Evolutionary conservation across 2,113 vertebrate species (phyloP), one percentile per base, ranked within the genome.

Genomic region (Xenopus borealis): DNA sequence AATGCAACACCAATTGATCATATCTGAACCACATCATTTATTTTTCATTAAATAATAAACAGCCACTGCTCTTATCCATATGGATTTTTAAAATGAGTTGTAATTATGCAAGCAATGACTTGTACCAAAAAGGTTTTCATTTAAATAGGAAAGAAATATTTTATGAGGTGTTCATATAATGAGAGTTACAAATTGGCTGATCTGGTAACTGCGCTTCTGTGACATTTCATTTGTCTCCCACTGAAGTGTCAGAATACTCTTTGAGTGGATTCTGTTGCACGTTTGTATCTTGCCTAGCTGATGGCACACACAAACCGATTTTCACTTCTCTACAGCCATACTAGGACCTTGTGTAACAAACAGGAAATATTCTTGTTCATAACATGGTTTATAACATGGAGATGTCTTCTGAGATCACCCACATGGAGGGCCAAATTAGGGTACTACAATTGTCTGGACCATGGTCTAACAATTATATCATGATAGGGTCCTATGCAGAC

Each of bases 1-100:
- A 52, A 50, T 12, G 45, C 19, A 16, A 52, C 65, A 52, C 13
- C 65, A 52, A 13, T 67, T 67, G n/a, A 50, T 47, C 18, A 67
- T 67, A 18, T 23, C 44, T 67, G 65, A 50, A 67, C 20, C 65
- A 47, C 46, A 67, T 72, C 71, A 72, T 72, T 66, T 72, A 72
- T 72, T 72, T 72, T 72, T 72, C 52, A 66, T 72, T 62, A 66
- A 64, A 62, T 44, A 72, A 72, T 72, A 65, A 72, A 57, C 71
- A 72, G 62, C 30, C 17, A n/a, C 27, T 47, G 11, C n/a, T 14
- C 30, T 20, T 59, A 47, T 5, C 30, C 62, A 46, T 72, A 45
- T 66, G 71, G 50, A 65, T 55, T 20, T 59, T 53, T 20, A 7
- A 72, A 72, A 72, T 66, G 71, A 72, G 27, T n/a, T 55, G 30